A percentile compares a stretch with the other conserved stretches of the same genome.
These are phyloP conservation scores for Apamea anceps DNA, from an alignment of 2,888 invertebrate species.

Conservation along the genomic window DNA sequence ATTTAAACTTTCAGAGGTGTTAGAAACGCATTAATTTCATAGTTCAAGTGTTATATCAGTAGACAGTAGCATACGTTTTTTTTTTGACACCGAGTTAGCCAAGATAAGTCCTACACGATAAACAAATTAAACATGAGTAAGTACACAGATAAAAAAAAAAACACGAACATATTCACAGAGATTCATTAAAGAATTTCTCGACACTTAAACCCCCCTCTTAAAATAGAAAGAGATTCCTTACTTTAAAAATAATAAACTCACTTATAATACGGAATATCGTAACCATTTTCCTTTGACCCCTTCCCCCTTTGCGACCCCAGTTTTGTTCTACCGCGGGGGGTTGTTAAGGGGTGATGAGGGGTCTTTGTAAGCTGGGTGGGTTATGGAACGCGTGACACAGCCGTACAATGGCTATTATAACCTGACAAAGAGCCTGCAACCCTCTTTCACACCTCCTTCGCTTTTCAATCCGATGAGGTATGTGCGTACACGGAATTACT, in stretches of 20 bases:
- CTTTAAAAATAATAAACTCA: constrained; percentile 67
- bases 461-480: constrained; percentile 74
- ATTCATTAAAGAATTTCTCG: constrained; percentile 63
- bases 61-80: background rate
- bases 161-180: constrained; percentile 13
- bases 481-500: constrained; percentile 56
- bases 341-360: constrained; percentile 28
- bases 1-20: too few relatives aligned
- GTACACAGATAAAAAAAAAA: constrained; percentile 31
- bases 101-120: background rate
- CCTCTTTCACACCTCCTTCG: constrained; percentile 80
- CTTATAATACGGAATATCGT: constrained; percentile 35
- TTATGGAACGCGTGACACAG: constrained; percentile 72
- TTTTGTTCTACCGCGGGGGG: constrained; percentile 22
- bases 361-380: constrained; percentile 46
- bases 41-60: background rate
- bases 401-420: constrained; percentile 80
- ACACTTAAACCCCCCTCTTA: constrained; percentile 58
- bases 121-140: constrained; percentile 1
- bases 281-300: constrained; percentile 40
- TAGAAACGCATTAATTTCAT: too few relatives aligned
- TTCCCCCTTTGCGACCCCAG: background rate
- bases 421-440: constrained; percentile 74
- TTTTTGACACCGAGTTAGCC: background rate
- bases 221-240: constrained; percentile 64